These are phyloP conservation scores for Conchocele bisecta DNA, from an alignment of 2,888 invertebrate genomes.

Conservation along the genomic window DNA sequence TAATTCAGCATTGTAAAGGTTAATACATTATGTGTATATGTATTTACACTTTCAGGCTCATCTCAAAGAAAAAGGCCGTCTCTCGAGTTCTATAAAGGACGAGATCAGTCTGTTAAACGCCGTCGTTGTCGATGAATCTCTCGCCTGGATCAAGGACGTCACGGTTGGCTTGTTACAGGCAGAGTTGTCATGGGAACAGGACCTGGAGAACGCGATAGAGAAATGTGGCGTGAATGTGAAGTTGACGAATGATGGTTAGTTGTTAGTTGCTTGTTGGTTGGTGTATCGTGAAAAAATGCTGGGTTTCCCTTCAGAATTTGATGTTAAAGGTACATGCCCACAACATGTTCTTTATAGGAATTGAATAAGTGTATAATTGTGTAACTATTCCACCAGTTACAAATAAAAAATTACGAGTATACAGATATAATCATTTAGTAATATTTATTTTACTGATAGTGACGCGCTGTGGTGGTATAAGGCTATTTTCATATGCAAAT, in stretches of 20 bases:
- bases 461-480: too few species aligned
- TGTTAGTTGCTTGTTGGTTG: background rate
- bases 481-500: too few species aligned
- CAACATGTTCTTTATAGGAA: too few species aligned
- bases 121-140: slow-evolving; percentile 65
- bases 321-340: too few species aligned
- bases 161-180: slow-evolving; percentile 68
- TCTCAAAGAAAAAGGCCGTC: slow-evolving; percentile 73
- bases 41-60: slow-evolving; percentile 74
- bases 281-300: too few species aligned
- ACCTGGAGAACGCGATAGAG: slow-evolving; percentile 77
- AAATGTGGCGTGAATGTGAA: slow-evolving; percentile 80
- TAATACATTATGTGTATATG: too few species aligned
- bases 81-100: slow-evolving; percentile 71
- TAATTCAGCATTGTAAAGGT: too few species aligned
- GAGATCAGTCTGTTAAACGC: slow-evolving; percentile 76
- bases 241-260: slow-evolving; percentile 78
- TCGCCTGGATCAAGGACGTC: slow-evolving; percentile 75
- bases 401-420: too few species aligned
- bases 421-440: too few species aligned
- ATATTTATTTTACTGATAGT: too few species aligned
- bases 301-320: background rate
- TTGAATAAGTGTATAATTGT: too few species aligned
- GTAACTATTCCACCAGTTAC: too few species aligned
- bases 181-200: slow-evolving; percentile 75